Evolutionary conservation across 2,888 invertebrate species (phyloP).

Genomic region (Torymus aiolomorphi): DNA sequence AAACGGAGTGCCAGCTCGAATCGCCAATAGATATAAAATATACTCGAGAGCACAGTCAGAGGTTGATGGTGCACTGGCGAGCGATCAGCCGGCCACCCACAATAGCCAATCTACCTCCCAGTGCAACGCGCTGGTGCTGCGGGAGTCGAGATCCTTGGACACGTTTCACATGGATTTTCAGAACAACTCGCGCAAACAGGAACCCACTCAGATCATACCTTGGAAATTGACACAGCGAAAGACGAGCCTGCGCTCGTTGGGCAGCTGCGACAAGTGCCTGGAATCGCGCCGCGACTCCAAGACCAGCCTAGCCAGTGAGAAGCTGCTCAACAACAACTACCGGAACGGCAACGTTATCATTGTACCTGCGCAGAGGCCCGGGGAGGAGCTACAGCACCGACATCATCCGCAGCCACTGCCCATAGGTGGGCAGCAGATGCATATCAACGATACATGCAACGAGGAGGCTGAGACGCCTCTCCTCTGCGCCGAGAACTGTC

Average conservation of each 20-base stretch:
- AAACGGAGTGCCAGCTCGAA: slow-evolving; percentile 31
- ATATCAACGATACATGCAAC: slow-evolving; percentile 22
- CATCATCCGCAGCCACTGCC: background rate
- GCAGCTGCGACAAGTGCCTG: slow-evolving; percentile 76
- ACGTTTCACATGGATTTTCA: slow-evolving; percentile 76
- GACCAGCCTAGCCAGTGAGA: slow-evolving; percentile 71
- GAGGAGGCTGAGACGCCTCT: slow-evolving; percentile 76
- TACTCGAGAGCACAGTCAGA: too few species aligned
- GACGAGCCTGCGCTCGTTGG: slow-evolving; percentile 76
- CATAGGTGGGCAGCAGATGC: background rate
- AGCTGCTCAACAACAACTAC: slow-evolving; percentile 78
- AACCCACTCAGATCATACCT: slow-evolving; percentile 35
- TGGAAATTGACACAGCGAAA: slow-evolving; percentile 59
- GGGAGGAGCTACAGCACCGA: slow-evolving; percentile 2
- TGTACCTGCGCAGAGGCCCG: background rate
- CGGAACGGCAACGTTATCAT: slow-evolving; percentile 76
- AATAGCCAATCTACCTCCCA: slow-evolving; percentile 54
- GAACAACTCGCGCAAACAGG: slow-evolving; percentile 20
- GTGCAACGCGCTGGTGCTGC: slow-evolving; percentile 68
- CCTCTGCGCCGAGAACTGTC: slow-evolving; percentile 68
- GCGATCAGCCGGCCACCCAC: slow-evolving; percentile 17
- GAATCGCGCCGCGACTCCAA: slow-evolving; percentile 69
- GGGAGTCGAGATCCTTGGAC: slow-evolving; percentile 82
- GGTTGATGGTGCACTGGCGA: too few species aligned
- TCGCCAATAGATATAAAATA: too few species aligned